Base-by-base conservation (phyloP, 2,888 invertebrate genomes). In the Drosophila rubida region DNA sequence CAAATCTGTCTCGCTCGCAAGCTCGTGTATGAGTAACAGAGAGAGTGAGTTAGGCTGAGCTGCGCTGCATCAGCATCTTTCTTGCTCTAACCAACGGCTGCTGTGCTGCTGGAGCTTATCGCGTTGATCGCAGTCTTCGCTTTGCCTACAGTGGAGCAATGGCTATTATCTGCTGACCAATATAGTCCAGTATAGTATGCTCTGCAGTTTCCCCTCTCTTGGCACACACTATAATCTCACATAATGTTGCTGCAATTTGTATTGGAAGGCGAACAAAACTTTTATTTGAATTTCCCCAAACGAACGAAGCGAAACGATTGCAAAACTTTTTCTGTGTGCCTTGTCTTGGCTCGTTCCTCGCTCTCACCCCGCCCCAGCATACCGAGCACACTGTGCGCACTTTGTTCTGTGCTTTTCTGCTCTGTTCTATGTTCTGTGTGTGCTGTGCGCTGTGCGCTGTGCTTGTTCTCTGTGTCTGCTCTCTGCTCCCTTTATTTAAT, bases 191-290 rank as follows among this genome's bases (percentile, higher is more conserved):
- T 2, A 46, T n/a, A n/a, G 23, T 37, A 32, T 51, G 14, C 14
- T 16, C 1, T 16, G 4, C 5, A 25, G 5, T 11, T 39, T 19
- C 13, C 30, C 49, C n/a, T 46, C 13, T 30, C 19, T 9, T 11
- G 19, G 9, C 7, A 2, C 0, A 39, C 35, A 35, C n/a, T 78
- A 80, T 86, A 88, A 88, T 88, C 88, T 80, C 71, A 75, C 81
- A 86, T 88, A 84, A 88, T 85, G 77, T 80, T 85, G 78, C 85
- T 80, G 82, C 87, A 87, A 87, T 89, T 88, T 87, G 80, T 87
- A 80, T 72, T 60, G 76, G 58, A 54, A 54, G 44, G 3, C 16
- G 35, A 37, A 2, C n/a, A 55, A 75, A 78, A 73, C 63, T 71
- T 69, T 67, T 79, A 57, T 67, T 77, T 71, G 67, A 63, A 67